Percentiles rank a stretch among this genome's conserved stretches.
These are phyloP conservation scores for Leucophenga varia DNA, from an alignment of 1,140 invertebrate genomes.

Conservation along the genomic window DNA sequence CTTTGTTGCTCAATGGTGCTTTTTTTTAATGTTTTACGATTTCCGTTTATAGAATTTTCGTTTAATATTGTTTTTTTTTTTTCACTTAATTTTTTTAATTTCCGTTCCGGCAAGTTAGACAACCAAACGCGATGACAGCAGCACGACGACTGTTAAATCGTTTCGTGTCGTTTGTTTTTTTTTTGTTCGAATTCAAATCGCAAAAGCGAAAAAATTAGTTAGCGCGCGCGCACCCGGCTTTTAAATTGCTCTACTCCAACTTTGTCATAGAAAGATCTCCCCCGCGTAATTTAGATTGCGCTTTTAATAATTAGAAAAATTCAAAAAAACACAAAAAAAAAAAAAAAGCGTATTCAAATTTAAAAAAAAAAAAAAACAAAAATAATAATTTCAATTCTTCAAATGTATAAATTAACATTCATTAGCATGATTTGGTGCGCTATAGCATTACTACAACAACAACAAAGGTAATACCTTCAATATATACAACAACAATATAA, in stretches of 20 bases:
- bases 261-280: no score
- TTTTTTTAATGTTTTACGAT: no score
- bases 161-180: no score
- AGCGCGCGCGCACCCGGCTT: conserved; percentile 16
- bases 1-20: no score
- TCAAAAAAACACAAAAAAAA: conserved; percentile 5
- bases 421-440: conserved; percentile 53
- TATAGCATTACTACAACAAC: conserved; percentile 28
- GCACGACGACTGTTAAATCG: no score
- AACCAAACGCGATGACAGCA: no score
- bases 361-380: conserved; percentile 10
- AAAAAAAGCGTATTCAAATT: conserved; percentile 12
- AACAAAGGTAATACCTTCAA: background rate
- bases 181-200: no score
- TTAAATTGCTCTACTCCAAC: no score
- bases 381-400: conserved; percentile 42
- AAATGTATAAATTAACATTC: conserved; percentile 52
- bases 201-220: conserved; percentile 19
- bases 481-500: conserved; percentile 2
- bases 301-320: conserved; percentile 6
- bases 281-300: conserved; percentile 16
- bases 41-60: no score
- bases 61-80: no score
- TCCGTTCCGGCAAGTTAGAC: no score
- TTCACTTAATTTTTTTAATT: no score